Evolutionary conservation across 1,140 invertebrate genomes (phyloP).

Genomic region (Zaprionus inermis): DNA sequence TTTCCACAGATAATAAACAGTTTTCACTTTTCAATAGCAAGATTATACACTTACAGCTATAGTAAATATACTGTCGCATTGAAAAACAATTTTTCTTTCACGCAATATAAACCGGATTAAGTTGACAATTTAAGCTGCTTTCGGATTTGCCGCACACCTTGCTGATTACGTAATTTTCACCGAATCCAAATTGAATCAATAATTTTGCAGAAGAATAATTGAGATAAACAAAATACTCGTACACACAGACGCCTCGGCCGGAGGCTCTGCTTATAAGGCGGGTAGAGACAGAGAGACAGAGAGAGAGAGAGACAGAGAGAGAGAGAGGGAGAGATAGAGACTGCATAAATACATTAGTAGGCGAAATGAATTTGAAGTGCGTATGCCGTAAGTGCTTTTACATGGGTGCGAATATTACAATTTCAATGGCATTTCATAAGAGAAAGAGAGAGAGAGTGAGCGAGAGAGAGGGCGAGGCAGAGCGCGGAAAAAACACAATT

Average conservation of each 20-base stretch:
- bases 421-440: constrained; percentile 74
- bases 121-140: constrained; percentile 61
- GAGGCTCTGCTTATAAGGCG: neutral
- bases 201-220: constrained; percentile 36
- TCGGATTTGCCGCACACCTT: constrained; percentile 44
- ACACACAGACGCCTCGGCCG: neutral
- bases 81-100: constrained; percentile 11
- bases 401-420: constrained; percentile 78
- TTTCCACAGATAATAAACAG: neutral
- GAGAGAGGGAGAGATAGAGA: neutral
- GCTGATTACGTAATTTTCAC: constrained; percentile 61
- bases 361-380: constrained; percentile 30
- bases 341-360: constrained; percentile 20
- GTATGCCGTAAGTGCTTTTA: constrained; percentile 69
- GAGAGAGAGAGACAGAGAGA: no score
- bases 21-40: no score
- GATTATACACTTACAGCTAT: no score
- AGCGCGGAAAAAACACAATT: constrained; percentile 45
- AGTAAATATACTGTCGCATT: no score
- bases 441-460: neutral
- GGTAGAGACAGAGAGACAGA: no score
- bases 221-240: constrained; percentile 2
- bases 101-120: constrained; percentile 33
- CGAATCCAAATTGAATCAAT: constrained; percentile 67
- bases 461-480: no score